Percentiles rank a stretch among this genome's conserved stretches.
Conservation (phyloP, 2,888 invertebrate species). For the Sinhomidia bicolor region DNA sequence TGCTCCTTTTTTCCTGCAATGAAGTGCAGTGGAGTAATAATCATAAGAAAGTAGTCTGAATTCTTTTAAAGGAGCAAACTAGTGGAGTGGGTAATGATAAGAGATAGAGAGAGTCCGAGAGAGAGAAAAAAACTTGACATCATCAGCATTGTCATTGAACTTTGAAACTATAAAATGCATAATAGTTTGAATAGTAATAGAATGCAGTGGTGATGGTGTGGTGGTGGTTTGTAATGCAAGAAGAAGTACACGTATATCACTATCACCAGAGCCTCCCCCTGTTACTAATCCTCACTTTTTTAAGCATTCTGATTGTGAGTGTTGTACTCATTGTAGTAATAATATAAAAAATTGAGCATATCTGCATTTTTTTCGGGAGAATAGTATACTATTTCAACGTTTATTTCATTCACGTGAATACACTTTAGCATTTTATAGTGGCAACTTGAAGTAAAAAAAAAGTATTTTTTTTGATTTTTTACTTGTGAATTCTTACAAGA, state of each 20-base stretch:
- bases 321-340: background rate
- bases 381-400: background rate
- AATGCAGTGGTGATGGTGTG: no score
- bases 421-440: background rate
- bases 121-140: constrained; percentile 66
- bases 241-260: no score
- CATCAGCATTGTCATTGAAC: constrained; percentile 62
- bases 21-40: background rate
- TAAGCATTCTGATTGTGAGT: background rate
- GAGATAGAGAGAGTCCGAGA: no score
- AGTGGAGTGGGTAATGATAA: constrained; percentile 17
- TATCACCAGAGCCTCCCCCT: no score
- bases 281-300: background rate
- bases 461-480: no score
- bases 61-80: background rate
- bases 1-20: background rate
- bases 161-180: background rate
- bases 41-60: constrained; percentile 12
- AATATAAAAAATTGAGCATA: constrained; percentile 20
- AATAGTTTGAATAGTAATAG: background rate
- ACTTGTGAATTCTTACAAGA: no score
- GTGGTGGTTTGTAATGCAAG: no score
- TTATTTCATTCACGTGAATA: constrained; percentile 11
- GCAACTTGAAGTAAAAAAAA: no score
- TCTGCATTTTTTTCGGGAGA: background rate